These are phyloP conservation scores for Eleutherodactylus coqui DNA, from an alignment of 2,797 vertebrate species.

Conservation along the genomic window DNA sequence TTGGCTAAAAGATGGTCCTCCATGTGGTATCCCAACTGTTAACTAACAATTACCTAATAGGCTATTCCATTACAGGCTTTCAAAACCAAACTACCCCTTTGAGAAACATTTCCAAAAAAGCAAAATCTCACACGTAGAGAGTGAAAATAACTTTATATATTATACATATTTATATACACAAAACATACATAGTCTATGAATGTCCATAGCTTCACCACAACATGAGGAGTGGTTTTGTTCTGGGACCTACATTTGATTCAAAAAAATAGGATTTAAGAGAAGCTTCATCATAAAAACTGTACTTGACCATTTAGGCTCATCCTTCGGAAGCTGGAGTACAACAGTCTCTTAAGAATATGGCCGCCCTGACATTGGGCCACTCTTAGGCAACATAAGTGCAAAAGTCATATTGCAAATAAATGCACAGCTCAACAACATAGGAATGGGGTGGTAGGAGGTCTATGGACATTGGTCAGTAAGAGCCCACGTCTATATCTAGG, in stretches of 20 bases:
- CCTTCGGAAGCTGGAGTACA: constrained; percentile 5
- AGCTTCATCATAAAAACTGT: constrained; percentile 49
- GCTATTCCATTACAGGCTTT: too few relatives aligned
- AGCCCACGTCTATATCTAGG: not conserved
- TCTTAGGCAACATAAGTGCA: constrained; percentile 31
- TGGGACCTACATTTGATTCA: constrained; percentile 42
- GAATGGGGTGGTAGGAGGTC: not conserved
- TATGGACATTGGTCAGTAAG: constrained; percentile 13
- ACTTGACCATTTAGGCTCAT: constrained; percentile 32
- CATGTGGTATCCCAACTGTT: too few relatives aligned
- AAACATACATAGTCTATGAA: constrained; percentile 57
- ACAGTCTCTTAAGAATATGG: not conserved
- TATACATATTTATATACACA: constrained; percentile 61
- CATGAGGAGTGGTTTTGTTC: constrained; percentile 60
- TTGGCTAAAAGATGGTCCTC: too few relatives aligned
- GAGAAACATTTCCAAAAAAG: not conserved
- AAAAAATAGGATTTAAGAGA: constrained; percentile 46
- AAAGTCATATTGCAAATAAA: not conserved
- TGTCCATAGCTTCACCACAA: constrained; percentile 52
- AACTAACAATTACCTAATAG: too few relatives aligned
- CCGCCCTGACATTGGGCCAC: not conserved
- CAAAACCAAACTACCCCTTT: too few relatives aligned
- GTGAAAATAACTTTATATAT: constrained; percentile 65
- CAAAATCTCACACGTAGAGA: constrained; percentile 5
- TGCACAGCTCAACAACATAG: not conserved